Evolutionary conservation across 2,888 invertebrate species (phyloP).

Genomic region (Chloroclystis v-ata): DNA sequence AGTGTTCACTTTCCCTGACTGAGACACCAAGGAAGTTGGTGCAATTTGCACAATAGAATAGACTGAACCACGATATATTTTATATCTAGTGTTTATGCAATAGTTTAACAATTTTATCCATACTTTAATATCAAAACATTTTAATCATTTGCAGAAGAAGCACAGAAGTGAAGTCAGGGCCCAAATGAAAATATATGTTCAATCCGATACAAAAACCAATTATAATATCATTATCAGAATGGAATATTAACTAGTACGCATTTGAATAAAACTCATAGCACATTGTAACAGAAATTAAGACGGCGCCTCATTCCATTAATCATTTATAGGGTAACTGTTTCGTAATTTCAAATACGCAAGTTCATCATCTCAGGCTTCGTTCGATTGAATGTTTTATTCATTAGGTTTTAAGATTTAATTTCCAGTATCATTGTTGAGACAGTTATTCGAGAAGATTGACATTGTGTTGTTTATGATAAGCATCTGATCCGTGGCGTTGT

Average conservation of each 20-base stretch:
- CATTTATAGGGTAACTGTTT: slow-evolving; percentile 68
- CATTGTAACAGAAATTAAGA: slow-evolving; percentile 62
- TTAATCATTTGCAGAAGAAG: too few species aligned
- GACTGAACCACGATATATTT: slow-evolving; percentile 8
- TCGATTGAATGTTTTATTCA: slow-evolving; percentile 43
- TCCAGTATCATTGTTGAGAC: slow-evolving; percentile 36
- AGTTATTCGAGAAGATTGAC: slow-evolving; percentile 48
- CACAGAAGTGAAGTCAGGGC: too few species aligned
- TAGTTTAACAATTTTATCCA: too few species aligned
- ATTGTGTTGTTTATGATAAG: slow-evolving; percentile 66
- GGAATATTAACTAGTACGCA: slow-evolving; percentile 28
- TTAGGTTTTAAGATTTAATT: slow-evolving; percentile 45
- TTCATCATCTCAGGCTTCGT: slow-evolving; percentile 39
- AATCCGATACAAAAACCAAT: slow-evolving; percentile 10
- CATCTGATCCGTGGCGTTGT: slow-evolving; percentile 71
- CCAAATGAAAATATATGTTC: too few species aligned
- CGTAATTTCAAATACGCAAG: slow-evolving; percentile 56
- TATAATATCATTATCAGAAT: slow-evolving; percentile 13
- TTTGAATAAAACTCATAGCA: slow-evolving; percentile 57
- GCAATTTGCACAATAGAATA: slow-evolving; percentile 15
- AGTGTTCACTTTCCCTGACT: slow-evolving; percentile 48
- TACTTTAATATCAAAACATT: too few species aligned
- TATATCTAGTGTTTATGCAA: neutral
- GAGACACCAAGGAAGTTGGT: slow-evolving; percentile 27
- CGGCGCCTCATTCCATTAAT: slow-evolving; percentile 60